These are phyloP conservation scores for Bilobella aurantiaca DNA, from an alignment of 1,140 invertebrate genomes.

Conservation along the genomic window DNA sequence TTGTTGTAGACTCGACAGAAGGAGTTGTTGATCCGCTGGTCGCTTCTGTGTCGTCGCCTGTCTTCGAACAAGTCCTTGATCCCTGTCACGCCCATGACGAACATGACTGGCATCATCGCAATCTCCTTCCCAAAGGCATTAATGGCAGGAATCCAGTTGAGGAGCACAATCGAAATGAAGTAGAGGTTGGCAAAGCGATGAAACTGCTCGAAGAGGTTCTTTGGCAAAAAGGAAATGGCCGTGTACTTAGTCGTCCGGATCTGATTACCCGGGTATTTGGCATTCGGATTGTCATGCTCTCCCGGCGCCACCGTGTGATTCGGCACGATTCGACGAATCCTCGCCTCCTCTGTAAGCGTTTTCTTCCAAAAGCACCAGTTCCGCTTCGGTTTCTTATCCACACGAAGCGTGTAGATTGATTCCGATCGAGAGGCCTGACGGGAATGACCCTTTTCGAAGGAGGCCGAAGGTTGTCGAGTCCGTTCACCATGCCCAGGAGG, in stretches of 20 bases:
- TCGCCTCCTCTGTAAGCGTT: constrained; percentile 38
- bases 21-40: constrained; percentile 86
- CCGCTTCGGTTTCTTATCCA: constrained; percentile 41
- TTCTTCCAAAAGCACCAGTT: constrained; percentile 37
- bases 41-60: constrained; percentile 71
- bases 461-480: not conserved
- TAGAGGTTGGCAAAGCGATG: constrained; percentile 95
- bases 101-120: constrained; percentile 84
- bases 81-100: constrained; percentile 91
- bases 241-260: constrained; percentile 95
- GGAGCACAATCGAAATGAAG: constrained; percentile 90
- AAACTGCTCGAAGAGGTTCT: constrained; percentile 96
- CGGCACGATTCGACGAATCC: constrained; percentile 61
- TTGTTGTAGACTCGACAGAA: constrained; percentile 65
- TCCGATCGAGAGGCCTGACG: constrained; percentile 60
- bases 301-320: constrained; percentile 69
- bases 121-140: constrained; percentile 95
- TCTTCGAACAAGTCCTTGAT: constrained; percentile 97
- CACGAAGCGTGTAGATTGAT: constrained; percentile 74
- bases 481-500: constrained; percentile 45
- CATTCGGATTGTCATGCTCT: constrained; percentile 70
- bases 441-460: constrained; percentile 43
- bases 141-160: constrained; percentile 87
- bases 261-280: constrained; percentile 60
- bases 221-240: constrained; percentile 82